Base-by-base conservation (phyloP, 2,888 invertebrate genomes). In the Endomychus coccineus region DNA sequence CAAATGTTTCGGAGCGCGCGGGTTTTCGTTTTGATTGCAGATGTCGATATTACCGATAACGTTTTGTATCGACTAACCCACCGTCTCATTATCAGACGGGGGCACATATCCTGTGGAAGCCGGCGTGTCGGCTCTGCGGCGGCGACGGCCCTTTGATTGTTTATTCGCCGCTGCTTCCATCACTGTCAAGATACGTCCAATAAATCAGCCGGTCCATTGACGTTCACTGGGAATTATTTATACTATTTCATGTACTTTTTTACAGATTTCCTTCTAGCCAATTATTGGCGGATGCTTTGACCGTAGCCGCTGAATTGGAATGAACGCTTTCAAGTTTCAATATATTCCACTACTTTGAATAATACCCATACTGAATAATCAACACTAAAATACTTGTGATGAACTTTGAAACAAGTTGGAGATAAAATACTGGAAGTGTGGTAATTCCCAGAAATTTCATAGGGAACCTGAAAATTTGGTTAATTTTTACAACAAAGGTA, bases 151-250 rank as follows among this genome's bases (percentile, higher is more conserved):
- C 59, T 62, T 62, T 62, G 64, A 62, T 62, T 61, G 58, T 61
- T 61, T 61, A 62, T 62, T 58, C 61, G 55, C 63, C 61, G 61
- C 61, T 56, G 57, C 59, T 64, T 66, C 62, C 62, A 66, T 66
- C 64, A 64, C 61, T 63, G 62, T 63, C 64, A 56, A 51, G 53
- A 46, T 47, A 46, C 47, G 58, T 61, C 57, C 55, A 53, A 64
- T 66, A 66, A 66, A 66, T 64, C 66, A 64, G 60, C 46, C 46
- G 48, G 42, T 36, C 45, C 50, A 50, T 52, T 58, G 58, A 59
- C 57, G 51, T 50, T 51, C 50, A 44, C 46, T 55, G 47, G 55
- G 59, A 59, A 61, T 59, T 61, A 61, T 61, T 61, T 62, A 61
- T 61, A 58, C 55, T 53, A 57, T 59, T 58, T 50, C 50, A 38